Evolutionary conservation across 2,888 invertebrate species (phyloP).

Genomic region (Carpatolechia fugitivella): DNA sequence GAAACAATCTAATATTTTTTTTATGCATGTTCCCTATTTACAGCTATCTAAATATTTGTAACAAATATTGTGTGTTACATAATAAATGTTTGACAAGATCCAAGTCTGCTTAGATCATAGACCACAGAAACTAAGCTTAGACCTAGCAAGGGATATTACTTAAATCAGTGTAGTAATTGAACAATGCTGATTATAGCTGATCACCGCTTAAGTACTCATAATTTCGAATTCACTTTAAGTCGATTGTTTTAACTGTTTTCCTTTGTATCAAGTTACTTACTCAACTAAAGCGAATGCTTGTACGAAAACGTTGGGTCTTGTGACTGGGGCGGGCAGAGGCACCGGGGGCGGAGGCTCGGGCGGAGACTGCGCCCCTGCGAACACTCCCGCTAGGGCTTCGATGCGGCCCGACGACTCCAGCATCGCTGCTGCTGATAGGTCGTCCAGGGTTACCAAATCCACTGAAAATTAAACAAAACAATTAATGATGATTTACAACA

Average conservation of each 20-base stretch:
- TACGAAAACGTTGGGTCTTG: conserved; percentile 83
- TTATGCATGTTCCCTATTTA: too few species aligned
- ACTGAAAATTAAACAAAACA: conserved; percentile 77
- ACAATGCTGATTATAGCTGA: too few species aligned
- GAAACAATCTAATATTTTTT: too few species aligned
- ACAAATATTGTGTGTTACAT: neutral
- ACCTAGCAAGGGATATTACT: too few species aligned
- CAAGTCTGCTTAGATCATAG: too few species aligned
- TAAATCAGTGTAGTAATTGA: too few species aligned
- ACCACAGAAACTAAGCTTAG: too few species aligned
- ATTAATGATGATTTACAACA: neutral
- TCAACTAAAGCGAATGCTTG: conserved; percentile 85
- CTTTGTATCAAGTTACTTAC: conserved; percentile 44
- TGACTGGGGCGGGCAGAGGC: conserved; percentile 88
- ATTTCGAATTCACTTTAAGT: too few species aligned
- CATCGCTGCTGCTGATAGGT: conserved; percentile 95
- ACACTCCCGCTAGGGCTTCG: conserved; percentile 91
- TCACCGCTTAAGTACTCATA: too few species aligned
- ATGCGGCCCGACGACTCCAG: conserved; percentile 96
- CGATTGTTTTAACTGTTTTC: too few species aligned
- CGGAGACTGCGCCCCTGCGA: conserved; percentile 82
- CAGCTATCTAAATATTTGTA: too few species aligned
- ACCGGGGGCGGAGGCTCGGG: conserved; percentile 72
- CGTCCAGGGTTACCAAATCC: conserved; percentile 95
- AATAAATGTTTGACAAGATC: too few species aligned